Evolutionary conservation across 2,113 vertebrate species (phyloP).

Genomic region (Grammomys dolichurus): DNA sequence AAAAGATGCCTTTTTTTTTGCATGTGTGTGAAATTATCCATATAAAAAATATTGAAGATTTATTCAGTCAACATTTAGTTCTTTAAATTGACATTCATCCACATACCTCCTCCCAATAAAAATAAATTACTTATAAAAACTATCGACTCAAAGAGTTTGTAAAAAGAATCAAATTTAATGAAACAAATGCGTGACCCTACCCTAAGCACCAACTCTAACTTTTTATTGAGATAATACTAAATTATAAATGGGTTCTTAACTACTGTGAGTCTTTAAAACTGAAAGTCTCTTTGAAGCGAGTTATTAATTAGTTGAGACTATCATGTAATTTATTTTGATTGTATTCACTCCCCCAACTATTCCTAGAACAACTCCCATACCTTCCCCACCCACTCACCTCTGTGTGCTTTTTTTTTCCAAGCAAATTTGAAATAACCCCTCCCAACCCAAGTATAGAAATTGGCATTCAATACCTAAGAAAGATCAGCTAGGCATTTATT

Average conservation of each 20-base stretch:
- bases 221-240: slow-evolving; percentile 37
- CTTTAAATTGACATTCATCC: slow-evolving; percentile 54
- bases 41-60: slow-evolving; percentile 6
- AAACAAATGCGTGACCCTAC: slow-evolving; percentile 9
- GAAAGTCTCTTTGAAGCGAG: slow-evolving; percentile 42
- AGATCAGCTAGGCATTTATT: slow-evolving; percentile 39
- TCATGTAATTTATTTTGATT: background rate
- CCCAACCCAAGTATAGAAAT: background rate
- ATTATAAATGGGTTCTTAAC: background rate
- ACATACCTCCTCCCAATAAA: background rate
- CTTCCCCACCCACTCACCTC: background rate
- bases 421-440: slow-evolving; percentile 36
- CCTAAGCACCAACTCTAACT: slow-evolving; percentile 26
- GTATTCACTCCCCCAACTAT: background rate
- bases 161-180: slow-evolving; percentile 28
- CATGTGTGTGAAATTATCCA: slow-evolving; percentile 20
- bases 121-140: slow-evolving; percentile 41
- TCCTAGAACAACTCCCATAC: background rate
- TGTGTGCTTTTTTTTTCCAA: background rate
- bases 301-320: background rate
- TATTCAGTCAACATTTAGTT: slow-evolving; percentile 40
- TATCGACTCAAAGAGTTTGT: background rate
- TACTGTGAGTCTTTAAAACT: background rate
- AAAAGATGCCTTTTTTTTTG: background rate
- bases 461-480: slow-evolving; percentile 26